A percentile compares a stretch with the other conserved stretches of the same genome.
Conservation (phyloP, 2,113 vertebrate genomes). For the Montifringilla adamsi region DNA sequence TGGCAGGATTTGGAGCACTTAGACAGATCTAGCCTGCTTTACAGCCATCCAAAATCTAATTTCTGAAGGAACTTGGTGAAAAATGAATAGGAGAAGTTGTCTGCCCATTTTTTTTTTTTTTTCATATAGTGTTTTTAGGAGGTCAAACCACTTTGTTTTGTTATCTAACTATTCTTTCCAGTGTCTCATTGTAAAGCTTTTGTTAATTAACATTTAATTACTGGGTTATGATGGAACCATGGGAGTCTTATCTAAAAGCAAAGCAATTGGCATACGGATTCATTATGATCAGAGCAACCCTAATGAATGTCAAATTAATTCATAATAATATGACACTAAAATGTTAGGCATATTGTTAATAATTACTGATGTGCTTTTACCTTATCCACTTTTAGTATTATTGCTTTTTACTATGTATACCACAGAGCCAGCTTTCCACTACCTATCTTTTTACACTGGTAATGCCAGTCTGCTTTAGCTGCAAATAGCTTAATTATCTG, state of each 20-base stretch:
- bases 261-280: slow-evolving; percentile 7
- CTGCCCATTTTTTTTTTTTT: neutral
- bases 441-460: neutral
- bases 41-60: neutral
- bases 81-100: neutral
- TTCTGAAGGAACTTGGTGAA: neutral
- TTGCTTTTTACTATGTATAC: neutral
- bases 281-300: slow-evolving; percentile 29
- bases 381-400: neutral
- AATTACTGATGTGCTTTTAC: slow-evolving; percentile 15
- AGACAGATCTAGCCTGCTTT: neutral
- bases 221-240: slow-evolving; percentile 7
- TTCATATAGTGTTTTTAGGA: neutral
- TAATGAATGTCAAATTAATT: slow-evolving; percentile 60
- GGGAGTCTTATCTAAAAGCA: slow-evolving; percentile 37
- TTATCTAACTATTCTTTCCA: neutral
- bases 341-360: slow-evolving; percentile 25
- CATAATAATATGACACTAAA: slow-evolving; percentile 38
- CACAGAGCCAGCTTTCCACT: neutral
- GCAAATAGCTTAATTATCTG: slow-evolving; percentile 49
- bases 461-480: neutral
- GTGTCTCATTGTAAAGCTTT: neutral
- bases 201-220: slow-evolving; percentile 51
- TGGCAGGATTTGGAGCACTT: neutral
- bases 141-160: neutral